Conservation (phyloP, 2,113 vertebrate species). For the Urocolius indicus region DNA sequence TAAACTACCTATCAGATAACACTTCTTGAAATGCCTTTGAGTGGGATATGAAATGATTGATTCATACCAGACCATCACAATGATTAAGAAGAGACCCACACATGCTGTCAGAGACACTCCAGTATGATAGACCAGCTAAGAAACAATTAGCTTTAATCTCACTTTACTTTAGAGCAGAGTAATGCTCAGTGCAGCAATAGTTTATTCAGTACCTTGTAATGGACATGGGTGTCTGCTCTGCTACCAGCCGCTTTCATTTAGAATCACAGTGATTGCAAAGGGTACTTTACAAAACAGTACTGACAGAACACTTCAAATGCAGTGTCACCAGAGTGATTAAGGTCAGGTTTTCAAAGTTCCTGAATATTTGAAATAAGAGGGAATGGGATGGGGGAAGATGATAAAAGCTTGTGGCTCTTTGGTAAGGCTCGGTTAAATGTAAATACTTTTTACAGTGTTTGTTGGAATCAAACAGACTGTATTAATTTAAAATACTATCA, state of each 20-base stretch:
- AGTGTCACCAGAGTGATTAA: conserved; percentile 8
- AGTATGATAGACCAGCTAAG: neutral
- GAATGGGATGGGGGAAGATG: rapidly evolving
- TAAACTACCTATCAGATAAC: neutral
- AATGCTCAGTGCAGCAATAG: neutral
- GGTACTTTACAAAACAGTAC: conserved; percentile 4
- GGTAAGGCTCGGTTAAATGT: neutral
- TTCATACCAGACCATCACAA: neutral
- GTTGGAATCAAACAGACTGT: neutral
- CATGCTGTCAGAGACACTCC: neutral
- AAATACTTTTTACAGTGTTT: neutral
- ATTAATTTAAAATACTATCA: neutral
- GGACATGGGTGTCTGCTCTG: neutral
- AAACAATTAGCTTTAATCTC: conserved; percentile 26
- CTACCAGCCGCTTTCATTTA: conserved; percentile 27
- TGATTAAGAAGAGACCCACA: neutral
- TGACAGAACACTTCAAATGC: conserved; percentile 12
- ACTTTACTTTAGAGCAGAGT: neutral
- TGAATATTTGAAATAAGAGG: neutral
- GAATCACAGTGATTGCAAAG: conserved; percentile 28
- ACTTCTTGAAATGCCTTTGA: neutral
- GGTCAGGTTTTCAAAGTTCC: neutral
- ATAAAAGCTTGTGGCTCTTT: neutral
- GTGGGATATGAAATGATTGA: neutral
- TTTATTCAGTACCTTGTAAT: neutral